These are phyloP conservation scores for Xanthorhoe spadicearia DNA, from an alignment of 2,888 invertebrate genomes.

Conservation along the genomic window DNA sequence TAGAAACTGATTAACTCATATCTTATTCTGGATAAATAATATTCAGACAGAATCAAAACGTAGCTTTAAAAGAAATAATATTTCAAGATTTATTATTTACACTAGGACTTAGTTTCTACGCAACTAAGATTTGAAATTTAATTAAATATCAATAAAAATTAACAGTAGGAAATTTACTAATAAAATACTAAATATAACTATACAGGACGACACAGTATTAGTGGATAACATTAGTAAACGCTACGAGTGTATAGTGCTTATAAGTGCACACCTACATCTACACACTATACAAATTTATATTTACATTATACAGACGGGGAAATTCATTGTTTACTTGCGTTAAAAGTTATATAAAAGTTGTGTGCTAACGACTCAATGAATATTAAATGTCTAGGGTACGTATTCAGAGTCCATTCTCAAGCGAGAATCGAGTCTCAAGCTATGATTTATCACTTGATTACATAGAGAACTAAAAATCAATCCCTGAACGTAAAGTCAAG, in stretches of 20 bases:
- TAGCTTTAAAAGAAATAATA: neutral
- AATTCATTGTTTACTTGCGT: conserved; percentile 16
- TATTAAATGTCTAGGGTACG: no score
- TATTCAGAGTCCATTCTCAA: no score
- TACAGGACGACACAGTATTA: conserved; percentile 65
- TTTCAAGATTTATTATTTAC: neutral
- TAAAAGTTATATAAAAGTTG: no score
- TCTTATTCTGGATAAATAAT: no score
- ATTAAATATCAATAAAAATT: neutral
- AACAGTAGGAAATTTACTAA: neutral
- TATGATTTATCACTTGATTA: no score
- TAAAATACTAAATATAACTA: conserved; percentile 25
- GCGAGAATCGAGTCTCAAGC: no score
- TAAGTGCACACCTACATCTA: conserved; percentile 57
- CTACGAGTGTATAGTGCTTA: conserved; percentile 69
- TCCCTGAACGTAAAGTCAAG: no score
- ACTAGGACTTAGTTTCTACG: neutral
- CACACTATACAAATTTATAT: conserved; percentile 24
- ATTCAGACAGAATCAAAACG: neutral
- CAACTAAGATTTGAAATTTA: neutral
- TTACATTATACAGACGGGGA: conserved; percentile 28
- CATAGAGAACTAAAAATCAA: no score
- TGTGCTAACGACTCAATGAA: no score
- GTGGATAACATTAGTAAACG: conserved; percentile 71
- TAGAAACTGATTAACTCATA: no score